These are phyloP conservation scores for Neoaliturus tenellus DNA, from an alignment of 2,888 invertebrate genomes.

Conservation along the genomic window DNA sequence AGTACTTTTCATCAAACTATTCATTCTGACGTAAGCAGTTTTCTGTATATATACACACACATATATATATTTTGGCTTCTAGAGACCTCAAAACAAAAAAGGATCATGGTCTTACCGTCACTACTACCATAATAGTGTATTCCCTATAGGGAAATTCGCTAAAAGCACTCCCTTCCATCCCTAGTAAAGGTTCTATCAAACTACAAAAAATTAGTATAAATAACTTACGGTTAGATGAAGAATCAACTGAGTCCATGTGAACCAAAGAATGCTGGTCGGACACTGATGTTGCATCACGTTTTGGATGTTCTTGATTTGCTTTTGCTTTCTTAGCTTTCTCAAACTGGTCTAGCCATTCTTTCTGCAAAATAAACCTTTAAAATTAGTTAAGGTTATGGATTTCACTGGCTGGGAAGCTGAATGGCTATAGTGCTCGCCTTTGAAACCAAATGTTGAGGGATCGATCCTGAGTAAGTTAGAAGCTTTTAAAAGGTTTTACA, in stretches of 20 bases:
- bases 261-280: slow-evolving; percentile 74
- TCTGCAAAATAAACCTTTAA: slow-evolving; percentile 74
- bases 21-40: no score
- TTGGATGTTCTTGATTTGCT: slow-evolving; percentile 78
- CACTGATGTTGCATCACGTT: slow-evolving; percentile 72
- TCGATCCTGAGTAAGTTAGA: no score
- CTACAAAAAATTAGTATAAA: neutral
- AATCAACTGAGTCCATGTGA: slow-evolving; percentile 73
- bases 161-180: neutral
- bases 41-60: no score
- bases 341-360: slow-evolving; percentile 96
- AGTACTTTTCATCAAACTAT: no score
- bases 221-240: slow-evolving; percentile 71
- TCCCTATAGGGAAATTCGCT: neutral
- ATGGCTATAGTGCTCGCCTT: no score
- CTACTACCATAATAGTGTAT: no score
- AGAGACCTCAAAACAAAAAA: no score
- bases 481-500: no score
- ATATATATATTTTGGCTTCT: no score
- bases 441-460: no score
- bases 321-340: slow-evolving; percentile 92
- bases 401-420: no score
- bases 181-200: slow-evolving; percentile 1
- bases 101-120: no score
- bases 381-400: neutral